Base-by-base conservation (phyloP, 2,113 vertebrate genomes). In the Potamarius usumacintae region DNA sequence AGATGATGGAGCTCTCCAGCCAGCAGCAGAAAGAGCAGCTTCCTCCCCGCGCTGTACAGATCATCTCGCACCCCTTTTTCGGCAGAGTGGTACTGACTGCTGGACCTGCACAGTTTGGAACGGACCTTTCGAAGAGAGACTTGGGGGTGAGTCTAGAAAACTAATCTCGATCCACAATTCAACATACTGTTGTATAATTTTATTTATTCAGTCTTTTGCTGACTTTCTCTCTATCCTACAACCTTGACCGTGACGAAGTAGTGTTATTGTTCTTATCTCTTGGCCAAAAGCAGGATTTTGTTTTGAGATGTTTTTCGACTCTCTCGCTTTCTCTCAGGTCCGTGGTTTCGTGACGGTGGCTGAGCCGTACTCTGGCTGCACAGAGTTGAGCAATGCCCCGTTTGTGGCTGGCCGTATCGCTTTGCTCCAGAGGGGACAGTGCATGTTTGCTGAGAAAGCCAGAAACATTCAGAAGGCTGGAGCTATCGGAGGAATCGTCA, bases 391-490 rank as follows among this genome's bases (percentile, higher is more conserved):
- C 82, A 99, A 99, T 82, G 94, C 94, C 0, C 97, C 97, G 88
- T 95, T 96, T 18, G 94, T 99, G 85, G 95, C 94, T 92, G 98
- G 98, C 30, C 97, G 96, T 92, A 98, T 99, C 81, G 98, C 98
- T 74, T 88, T 99, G 90, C 96, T 99, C 89, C 97, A 99, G 85
- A 95, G 98, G 91, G 98, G 98, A 65, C 98, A 99, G 94, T 99
- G 98, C 88, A 99, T 99, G 98, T 99, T 99, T 92, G 98, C 98
- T 27, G 98, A 99, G 92, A 99, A 99, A 92, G 98, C 98, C 18
- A 95, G 98, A 9, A 96, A 99, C 91, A 95, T 99, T 92, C 97
- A 98, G 93, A 98, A 97, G 89, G 97, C 98, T 25, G 98, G 98
- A 9, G 98, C 98, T 84, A 97, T 99, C 8, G 98, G 98, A 4